Evolutionary conservation across 2,888 invertebrate genomes (phyloP).

Genomic region (Entomobrya multifasciata): DNA sequence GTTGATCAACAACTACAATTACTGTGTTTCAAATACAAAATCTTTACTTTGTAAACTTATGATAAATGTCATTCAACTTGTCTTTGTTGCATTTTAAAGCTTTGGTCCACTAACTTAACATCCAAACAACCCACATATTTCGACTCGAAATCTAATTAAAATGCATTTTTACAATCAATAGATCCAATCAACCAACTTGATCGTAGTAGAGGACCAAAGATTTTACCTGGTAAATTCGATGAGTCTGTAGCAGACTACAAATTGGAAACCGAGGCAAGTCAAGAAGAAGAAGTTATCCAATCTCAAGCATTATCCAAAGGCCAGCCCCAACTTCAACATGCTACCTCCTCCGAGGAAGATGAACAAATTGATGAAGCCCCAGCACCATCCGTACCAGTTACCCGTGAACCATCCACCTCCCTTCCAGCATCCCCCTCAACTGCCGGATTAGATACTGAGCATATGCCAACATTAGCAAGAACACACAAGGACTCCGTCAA

Average conservation of each 20-base stretch:
- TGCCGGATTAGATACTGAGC: slow-evolving; percentile 42
- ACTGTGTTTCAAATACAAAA: no score
- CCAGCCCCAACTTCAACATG: slow-evolving; percentile 59
- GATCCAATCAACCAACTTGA: slow-evolving; percentile 73
- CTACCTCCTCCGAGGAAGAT: slow-evolving; percentile 59
- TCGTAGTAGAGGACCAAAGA: slow-evolving; percentile 68
- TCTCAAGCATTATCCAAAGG: slow-evolving; percentile 55
- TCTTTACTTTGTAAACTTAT: no score
- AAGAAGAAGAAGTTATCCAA: slow-evolving; percentile 72
- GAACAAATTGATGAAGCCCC: slow-evolving; percentile 55
- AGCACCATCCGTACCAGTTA: slow-evolving; percentile 21
- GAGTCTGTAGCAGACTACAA: slow-evolving; percentile 67
- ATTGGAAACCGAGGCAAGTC: slow-evolving; percentile 69
- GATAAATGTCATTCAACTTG: no score
- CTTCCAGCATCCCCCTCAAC: slow-evolving; percentile 53
- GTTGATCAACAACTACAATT: no score
- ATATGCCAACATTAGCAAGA: slow-evolving; percentile 72
- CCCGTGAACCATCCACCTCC: slow-evolving; percentile 55
- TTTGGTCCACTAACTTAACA: no score
- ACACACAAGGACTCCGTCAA: slow-evolving; percentile 75
- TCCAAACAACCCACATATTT: no score
- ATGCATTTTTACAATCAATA: no score
- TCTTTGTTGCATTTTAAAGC: no score
- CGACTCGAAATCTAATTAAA: no score
- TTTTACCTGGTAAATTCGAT: slow-evolving; percentile 61